Base-by-base conservation (phyloP, 2,113 vertebrate genomes). In the Chascanopsetta lugubris region DNA sequence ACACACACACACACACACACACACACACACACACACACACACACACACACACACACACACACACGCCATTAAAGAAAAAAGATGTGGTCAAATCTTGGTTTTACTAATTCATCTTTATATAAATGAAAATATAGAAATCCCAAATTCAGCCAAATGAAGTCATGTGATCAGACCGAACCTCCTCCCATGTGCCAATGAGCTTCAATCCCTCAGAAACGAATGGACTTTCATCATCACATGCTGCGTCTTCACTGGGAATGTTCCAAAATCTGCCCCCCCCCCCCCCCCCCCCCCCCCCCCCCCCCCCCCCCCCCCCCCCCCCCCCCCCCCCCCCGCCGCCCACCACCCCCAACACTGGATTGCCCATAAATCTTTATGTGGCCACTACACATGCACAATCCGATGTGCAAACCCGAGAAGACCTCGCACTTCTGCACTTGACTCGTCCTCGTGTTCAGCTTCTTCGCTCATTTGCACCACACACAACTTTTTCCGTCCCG, bases 31-130 rank as follows among this genome's bases (percentile, higher is more conserved):
- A 48, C 51, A 11, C n/a, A 17, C 26, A 74, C 86, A 77, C 81
- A 88, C 90, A 81, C 87, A 61, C 79, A 83, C 85, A 40, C 54
- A 57, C 49, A 82, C 80, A 77, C 78, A 88, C 90, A 85, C 89
- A 69, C 82, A 90, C 89, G n/a, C n/a, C n/a, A n/a, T n/a, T 69
- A 3, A 36, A 32, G 29, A 45, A 27, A 62, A 53, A 62, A 25
- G 1, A 78, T 57, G 63, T 58, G 62, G 34, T 75, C 62, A 75
- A 18, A 34, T 55, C 8, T 69, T 42, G 15, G 18, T 42, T 48
- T 38, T 47, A 18, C 6, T 1, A n/a, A 45, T 6, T 21, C 3
- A 5, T 21, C 21, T 45, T 5, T 18, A 11, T 12, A 13, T 34
- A 11, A 34, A 13, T 38, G 13, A 15, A 38, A 38, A 38, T 38